Conservation (phyloP, 2,888 invertebrate genomes). For the Deroplatys truncata region DNA sequence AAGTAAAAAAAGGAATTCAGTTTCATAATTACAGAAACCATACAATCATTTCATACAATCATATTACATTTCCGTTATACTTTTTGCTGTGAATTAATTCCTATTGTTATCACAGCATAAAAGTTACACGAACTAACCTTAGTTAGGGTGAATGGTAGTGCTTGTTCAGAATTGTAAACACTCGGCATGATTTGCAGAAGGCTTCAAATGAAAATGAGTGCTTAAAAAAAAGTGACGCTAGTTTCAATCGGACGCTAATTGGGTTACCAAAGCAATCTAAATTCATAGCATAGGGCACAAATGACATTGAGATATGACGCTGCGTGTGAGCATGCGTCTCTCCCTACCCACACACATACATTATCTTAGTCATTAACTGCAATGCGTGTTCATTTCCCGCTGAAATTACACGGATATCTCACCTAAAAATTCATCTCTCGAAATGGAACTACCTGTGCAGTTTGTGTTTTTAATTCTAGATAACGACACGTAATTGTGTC, state of each 20-base stretch:
- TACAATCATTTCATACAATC: too few relatives aligned
- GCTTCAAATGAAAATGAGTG: background rate
- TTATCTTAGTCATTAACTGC: background rate
- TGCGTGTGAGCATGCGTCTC: background rate
- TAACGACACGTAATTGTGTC: background rate
- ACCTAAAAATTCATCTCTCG: background rate
- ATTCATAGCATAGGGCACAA: background rate
- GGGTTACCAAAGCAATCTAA: background rate
- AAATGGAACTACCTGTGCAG: background rate
- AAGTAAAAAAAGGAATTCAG: too few relatives aligned
- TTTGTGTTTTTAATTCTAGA: background rate
- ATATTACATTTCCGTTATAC: too few relatives aligned
- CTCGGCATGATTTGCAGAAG: background rate
- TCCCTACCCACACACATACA: too few relatives aligned
- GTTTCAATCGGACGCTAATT: background rate
- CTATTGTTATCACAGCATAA: background rate
- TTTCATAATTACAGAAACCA: too few relatives aligned
- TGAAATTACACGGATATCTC: background rate
- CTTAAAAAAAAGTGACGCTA: background rate
- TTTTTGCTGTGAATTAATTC: too few relatives aligned
- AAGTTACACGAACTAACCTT: background rate
- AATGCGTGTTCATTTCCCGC: background rate
- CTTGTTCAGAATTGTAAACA: background rate
- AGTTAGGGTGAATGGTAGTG: too few relatives aligned
- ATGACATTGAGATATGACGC: background rate